phyloP scores from a whole-genome alignment of 1,140 invertebrate species.

The Notospermus geniculatus region DNA sequence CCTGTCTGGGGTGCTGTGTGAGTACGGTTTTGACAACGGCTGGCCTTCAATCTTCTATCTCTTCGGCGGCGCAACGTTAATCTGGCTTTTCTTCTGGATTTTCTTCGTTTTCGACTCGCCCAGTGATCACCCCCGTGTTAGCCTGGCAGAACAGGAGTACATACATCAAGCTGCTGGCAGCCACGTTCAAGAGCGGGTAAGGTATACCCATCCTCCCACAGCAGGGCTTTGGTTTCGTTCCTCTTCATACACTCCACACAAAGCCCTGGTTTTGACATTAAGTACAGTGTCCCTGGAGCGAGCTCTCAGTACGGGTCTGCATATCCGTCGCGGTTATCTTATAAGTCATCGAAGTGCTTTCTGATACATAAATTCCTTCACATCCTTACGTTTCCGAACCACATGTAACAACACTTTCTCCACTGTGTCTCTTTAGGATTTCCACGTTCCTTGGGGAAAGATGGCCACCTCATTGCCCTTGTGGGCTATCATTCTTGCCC shows the following conservation, averaged over 20 bases:
- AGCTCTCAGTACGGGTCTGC: no score
- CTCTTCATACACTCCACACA: slow-evolving; percentile 20
- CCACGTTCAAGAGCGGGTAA: slow-evolving; percentile 23
- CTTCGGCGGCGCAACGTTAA: slow-evolving; percentile 34
- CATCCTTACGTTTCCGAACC: no score
- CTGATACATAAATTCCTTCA: no score
- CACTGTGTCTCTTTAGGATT: slow-evolving; percentile 60
- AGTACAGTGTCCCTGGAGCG: slow-evolving; percentile 13
- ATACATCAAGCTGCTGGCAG: slow-evolving; percentile 37
- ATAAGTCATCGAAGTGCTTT: no score
- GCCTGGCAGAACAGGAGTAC: slow-evolving; percentile 41
- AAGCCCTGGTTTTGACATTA: slow-evolving; percentile 19
- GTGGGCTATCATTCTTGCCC: slow-evolving; percentile 80
- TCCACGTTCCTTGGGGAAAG: slow-evolving; percentile 83
- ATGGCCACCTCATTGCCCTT: slow-evolving; percentile 94
- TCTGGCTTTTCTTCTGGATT: slow-evolving; percentile 52
- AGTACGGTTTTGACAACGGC: slow-evolving; percentile 15
- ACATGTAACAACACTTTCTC: no score
- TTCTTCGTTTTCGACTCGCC: slow-evolving; percentile 45
- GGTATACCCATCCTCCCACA: slow-evolving; percentile 21
- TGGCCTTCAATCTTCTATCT: slow-evolving; percentile 31
- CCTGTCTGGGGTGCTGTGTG: slow-evolving; percentile 22
- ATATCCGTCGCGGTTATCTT: no score
- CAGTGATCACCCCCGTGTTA: slow-evolving; percentile 37
- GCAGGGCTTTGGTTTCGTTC: slow-evolving; percentile 21